These are phyloP conservation scores for Cryptus armator DNA, from an alignment of 2,888 invertebrate species.

Conservation along the genomic window DNA sequence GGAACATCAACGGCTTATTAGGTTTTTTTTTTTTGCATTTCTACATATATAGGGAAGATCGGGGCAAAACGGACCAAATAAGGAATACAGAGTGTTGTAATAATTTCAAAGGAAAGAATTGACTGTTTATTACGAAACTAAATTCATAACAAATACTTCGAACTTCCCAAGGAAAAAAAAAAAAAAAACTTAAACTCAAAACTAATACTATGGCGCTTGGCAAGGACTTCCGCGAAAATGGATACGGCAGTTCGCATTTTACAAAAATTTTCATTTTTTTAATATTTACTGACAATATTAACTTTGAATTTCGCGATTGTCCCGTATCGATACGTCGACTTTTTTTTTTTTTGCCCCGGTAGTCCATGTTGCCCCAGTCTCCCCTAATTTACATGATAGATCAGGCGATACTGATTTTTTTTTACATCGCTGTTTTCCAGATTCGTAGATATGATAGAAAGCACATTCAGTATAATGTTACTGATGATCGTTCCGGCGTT, in stretches of 20 bases:
- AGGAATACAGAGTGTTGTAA: background rate
- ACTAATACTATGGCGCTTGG: too few species aligned
- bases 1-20: constrained; percentile 42
- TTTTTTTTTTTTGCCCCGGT: too few species aligned
- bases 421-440: background rate
- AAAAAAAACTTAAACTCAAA: too few species aligned
- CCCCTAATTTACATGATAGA: background rate
- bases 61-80: background rate
- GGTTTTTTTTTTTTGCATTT: constrained; percentile 6
- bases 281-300: too few species aligned
- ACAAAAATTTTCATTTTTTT: too few species aligned
- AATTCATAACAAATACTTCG: too few species aligned
- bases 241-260: too few species aligned
- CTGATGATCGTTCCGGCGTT: constrained; percentile 37
- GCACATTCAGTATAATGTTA: constrained; percentile 50
- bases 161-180: too few species aligned
- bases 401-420: background rate
- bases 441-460: constrained; percentile 42
- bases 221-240: too few species aligned
- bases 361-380: background rate
- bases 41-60: background rate
- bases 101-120: background rate
- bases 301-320: too few species aligned
- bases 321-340: too few species aligned
- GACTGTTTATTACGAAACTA: too few species aligned